Conservation (phyloP, 37 sponge, comb jelly and placozoan genomes). For the Crambe crambe region DNA sequence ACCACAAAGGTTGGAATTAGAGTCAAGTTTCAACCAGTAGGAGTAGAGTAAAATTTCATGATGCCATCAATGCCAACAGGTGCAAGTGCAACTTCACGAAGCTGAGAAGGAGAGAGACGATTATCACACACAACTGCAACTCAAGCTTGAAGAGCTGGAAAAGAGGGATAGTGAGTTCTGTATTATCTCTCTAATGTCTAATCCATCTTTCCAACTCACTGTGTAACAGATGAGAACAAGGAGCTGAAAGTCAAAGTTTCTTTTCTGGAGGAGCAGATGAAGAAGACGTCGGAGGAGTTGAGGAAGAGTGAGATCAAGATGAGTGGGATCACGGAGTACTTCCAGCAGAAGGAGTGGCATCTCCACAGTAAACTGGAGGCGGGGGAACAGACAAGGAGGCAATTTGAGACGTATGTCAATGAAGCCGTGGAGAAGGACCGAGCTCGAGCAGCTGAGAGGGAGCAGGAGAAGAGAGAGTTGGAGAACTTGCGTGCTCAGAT, state of each 20-base stretch:
- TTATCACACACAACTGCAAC: slow-evolving; percentile 13
- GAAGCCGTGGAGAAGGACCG: slow-evolving; percentile 69
- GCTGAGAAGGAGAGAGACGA: slow-evolving; percentile 40
- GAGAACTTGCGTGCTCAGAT: slow-evolving; percentile 61
- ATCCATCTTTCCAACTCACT: neutral
- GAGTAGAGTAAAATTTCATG: neutral
- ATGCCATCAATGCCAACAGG: too few species aligned
- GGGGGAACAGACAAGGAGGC: slow-evolving; percentile 46
- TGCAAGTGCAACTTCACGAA: slow-evolving; percentile 40
- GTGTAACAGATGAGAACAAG: slow-evolving; percentile 27
- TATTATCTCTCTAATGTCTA: neutral
- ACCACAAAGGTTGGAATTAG: slow-evolving; percentile 76
- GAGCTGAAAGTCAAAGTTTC: slow-evolving; percentile 12
- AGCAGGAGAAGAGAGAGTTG: slow-evolving; percentile 67
- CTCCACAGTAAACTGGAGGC: slow-evolving; percentile 61
- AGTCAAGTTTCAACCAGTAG: too few species aligned
- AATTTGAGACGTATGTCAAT: slow-evolving; percentile 55
- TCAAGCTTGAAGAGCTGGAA: slow-evolving; percentile 1
- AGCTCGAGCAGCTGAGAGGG: slow-evolving; percentile 61
- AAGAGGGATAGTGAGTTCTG: neutral
- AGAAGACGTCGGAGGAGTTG: slow-evolving; percentile 9
- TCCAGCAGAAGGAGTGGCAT: slow-evolving; percentile 60
- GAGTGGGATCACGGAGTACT: slow-evolving; percentile 70
- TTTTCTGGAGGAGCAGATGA: slow-evolving; percentile 6
- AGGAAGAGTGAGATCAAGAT: slow-evolving; percentile 54